These are phyloP conservation scores for Hydropsyche betteni DNA, from an alignment of 2,888 invertebrate species.

Conservation along the genomic window DNA sequence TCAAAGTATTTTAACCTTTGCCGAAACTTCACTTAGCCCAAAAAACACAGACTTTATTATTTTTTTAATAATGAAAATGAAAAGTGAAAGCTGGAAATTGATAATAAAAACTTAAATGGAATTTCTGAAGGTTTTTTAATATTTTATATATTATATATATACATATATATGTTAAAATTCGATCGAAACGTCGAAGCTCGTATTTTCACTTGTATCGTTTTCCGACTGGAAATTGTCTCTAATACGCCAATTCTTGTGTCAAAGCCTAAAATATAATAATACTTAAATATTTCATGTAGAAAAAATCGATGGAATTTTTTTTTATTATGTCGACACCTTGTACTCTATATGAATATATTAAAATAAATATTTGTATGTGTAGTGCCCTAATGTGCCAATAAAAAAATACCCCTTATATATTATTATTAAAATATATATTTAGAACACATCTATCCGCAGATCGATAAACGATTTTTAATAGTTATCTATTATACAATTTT, in stretches of 20 bases:
- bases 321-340: slow-evolving; percentile 5
- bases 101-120: no score
- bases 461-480: slow-evolving; percentile 29
- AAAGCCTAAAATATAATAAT: not conserved
- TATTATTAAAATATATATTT: slow-evolving; percentile 1
- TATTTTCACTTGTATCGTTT: not conserved
- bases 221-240: not conserved
- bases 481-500: slow-evolving; percentile 6
- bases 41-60: no score
- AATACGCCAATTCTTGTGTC: not conserved
- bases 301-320: not conserved
- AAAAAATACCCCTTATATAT: slow-evolving; percentile 13
- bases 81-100: no score
- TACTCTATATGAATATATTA: not conserved
- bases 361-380: slow-evolving; percentile 32
- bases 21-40: no score
- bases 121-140: no score
- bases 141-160: not conserved
- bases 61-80: no score
- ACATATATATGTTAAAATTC: not conserved
- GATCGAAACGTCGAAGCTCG: not conserved
- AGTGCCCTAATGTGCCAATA: slow-evolving; percentile 31
- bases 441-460: slow-evolving; percentile 25
- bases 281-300: not conserved
- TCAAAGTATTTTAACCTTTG: no score